These are phyloP conservation scores for Melanotaenia nigrans DNA, from an alignment of 2,797 vertebrate genomes.

Conservation along the genomic window DNA sequence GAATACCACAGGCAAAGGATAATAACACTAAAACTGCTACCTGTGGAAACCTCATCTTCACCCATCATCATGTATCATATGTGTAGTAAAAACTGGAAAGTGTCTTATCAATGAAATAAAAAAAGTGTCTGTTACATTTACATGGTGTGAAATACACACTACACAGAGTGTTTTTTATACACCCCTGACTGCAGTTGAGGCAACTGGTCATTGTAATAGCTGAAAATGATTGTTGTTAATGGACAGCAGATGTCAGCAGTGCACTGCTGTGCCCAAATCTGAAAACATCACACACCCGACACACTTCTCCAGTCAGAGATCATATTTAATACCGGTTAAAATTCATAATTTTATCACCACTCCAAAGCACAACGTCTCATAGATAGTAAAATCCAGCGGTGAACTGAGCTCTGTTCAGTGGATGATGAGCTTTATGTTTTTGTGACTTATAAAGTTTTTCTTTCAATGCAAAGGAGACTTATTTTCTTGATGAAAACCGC, in stretches of 20 bases:
- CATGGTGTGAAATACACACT: slow-evolving; percentile 4
- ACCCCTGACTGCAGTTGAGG: background rate
- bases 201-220: slow-evolving; percentile 17
- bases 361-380: background rate
- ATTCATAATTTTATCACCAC: background rate
- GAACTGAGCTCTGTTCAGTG: background rate
- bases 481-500: slow-evolving; percentile 49
- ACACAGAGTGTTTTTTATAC: background rate
- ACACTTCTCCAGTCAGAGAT: background rate
- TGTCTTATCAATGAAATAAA: background rate
- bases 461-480: slow-evolving; percentile 21
- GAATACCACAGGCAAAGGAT: slow-evolving; percentile 29
- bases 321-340: background rate
- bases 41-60: background rate
- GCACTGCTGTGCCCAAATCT: slow-evolving; percentile 28
- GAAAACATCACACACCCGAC: slow-evolving; percentile 9
- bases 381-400: background rate
- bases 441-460: slow-evolving; percentile 14
- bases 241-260: slow-evolving; percentile 83
- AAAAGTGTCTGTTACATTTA: background rate
- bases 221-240: slow-evolving; percentile 45
- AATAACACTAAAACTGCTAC: slow-evolving; percentile 8
- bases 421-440: slow-evolving; percentile 21
- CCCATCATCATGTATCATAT: background rate
- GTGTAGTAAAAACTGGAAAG: slow-evolving; percentile 3